Evolutionary conservation across 2,888 invertebrate species (phyloP).

Genomic region (Orgyia antiqua): DNA sequence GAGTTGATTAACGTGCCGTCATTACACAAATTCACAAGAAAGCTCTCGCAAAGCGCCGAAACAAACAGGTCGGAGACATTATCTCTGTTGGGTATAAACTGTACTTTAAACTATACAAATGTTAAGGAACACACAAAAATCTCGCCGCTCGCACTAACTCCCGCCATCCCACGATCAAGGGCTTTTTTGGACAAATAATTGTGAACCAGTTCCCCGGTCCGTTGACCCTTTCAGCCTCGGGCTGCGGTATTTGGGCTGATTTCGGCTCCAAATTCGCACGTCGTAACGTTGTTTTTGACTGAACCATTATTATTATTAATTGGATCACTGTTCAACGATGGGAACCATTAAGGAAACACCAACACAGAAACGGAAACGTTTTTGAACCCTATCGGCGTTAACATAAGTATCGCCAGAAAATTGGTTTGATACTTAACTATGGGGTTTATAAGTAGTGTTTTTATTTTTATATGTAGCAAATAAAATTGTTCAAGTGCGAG

Average conservation of each 20-base stretch:
- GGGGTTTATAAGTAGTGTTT: too few relatives aligned
- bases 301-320: slow-evolving; percentile 70
- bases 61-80: slow-evolving; percentile 11
- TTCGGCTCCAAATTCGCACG: slow-evolving; percentile 67
- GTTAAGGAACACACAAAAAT: slow-evolving; percentile 36
- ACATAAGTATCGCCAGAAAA: too few relatives aligned
- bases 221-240: slow-evolving; percentile 45
- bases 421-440: too few relatives aligned
- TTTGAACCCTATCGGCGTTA: too few relatives aligned
- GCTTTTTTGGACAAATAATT: slow-evolving; percentile 66
- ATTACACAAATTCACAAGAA: slow-evolving; percentile 1
- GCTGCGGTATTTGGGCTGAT: slow-evolving; percentile 64
- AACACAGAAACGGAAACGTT: slow-evolving; percentile 26
- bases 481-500: too few relatives aligned
- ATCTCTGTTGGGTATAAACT: slow-evolving; percentile 12
- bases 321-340: slow-evolving; percentile 63
- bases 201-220: slow-evolving; percentile 57
- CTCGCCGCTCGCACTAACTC: slow-evolving; percentile 33
- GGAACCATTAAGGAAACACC: slow-evolving; percentile 47
- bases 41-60: slow-evolving; percentile 1
- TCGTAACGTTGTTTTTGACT: slow-evolving; percentile 64
- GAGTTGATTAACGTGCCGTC: slow-evolving; percentile 1
- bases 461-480: too few relatives aligned
- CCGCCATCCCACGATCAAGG: slow-evolving; percentile 38
- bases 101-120: too few relatives aligned